phyloP scores from a whole-genome alignment of 1,140 invertebrate genomes.

The Maconellicoccus hirsutus region DNA sequence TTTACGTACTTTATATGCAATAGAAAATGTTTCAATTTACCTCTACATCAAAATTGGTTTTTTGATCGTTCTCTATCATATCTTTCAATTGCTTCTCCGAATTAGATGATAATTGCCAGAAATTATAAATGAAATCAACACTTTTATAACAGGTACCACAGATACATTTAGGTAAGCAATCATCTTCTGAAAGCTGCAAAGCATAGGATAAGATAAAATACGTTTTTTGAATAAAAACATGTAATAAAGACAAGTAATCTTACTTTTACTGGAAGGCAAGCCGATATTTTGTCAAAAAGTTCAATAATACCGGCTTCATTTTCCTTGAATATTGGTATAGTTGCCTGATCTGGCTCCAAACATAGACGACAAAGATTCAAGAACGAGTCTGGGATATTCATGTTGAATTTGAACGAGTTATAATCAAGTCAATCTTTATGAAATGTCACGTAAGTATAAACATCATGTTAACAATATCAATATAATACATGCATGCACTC shows the following conservation, averaged over 20 bases:
- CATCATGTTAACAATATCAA: too few species aligned
- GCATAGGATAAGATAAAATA: neutral
- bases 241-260: neutral
- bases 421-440: too few species aligned
- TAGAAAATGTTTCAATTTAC: neutral
- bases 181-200: slow-evolving; percentile 20
- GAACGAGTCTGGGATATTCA: neutral
- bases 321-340: neutral
- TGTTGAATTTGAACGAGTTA: too few species aligned
- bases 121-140: slow-evolving; percentile 19
- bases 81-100: slow-evolving; percentile 10
- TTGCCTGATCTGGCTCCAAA: neutral
- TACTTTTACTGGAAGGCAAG: neutral
- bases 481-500: too few species aligned
- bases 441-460: too few species aligned
- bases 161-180: slow-evolving; percentile 8
- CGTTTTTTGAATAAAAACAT: neutral
- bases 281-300: neutral
- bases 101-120: slow-evolving; percentile 12
- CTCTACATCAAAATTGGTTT: neutral
- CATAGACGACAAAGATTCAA: neutral
- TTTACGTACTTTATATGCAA: too few species aligned
- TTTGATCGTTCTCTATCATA: neutral
- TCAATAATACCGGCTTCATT: neutral
- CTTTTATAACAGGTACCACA: neutral